These are phyloP conservation scores for Brachionus paranguensis DNA, from an alignment of 1,140 invertebrate genomes.

Conservation along the genomic window DNA sequence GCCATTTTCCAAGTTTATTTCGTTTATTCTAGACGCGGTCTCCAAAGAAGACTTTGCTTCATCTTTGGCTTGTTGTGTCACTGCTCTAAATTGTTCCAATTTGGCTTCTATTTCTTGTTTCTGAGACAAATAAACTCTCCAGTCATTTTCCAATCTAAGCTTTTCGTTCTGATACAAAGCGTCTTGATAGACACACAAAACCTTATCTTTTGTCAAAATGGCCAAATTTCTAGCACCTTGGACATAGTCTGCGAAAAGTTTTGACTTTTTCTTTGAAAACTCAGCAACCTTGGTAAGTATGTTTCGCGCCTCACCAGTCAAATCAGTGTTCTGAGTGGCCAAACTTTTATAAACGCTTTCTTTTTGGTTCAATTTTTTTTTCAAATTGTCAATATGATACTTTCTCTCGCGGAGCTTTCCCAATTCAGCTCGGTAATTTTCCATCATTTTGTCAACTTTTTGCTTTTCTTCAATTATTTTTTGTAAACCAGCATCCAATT, in stretches of 20 bases:
- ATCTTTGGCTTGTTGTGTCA: neutral
- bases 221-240: neutral
- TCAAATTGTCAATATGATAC: conserved; percentile 34
- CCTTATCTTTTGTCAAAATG: conserved; percentile 16
- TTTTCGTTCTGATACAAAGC: neutral
- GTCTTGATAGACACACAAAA: neutral
- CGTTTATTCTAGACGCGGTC: conserved; percentile 21
- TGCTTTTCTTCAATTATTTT: conserved; percentile 24
- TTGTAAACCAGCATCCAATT: neutral
- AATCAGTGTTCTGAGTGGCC: neutral
- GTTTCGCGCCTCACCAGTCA: neutral
- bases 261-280: neutral
- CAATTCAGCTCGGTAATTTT: neutral
- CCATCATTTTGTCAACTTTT: conserved; percentile 16
- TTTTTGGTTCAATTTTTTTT: conserved; percentile 22
- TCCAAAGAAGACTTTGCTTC: conserved; percentile 8
- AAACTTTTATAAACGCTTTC: conserved; percentile 3
- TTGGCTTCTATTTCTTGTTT: conserved; percentile 10
- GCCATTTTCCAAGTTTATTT: conserved; percentile 24
- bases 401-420: conserved; percentile 2
- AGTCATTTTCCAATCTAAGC: conserved; percentile 7
- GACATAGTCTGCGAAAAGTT: neutral
- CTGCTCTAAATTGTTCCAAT: neutral
- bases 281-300: neutral
- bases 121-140: neutral